A percentile compares a stretch with the other conserved stretches of the same genome.
These are phyloP conservation scores for Apodemus sylvaticus DNA, from an alignment of 2,113 vertebrate genomes.

Conservation along the genomic window DNA sequence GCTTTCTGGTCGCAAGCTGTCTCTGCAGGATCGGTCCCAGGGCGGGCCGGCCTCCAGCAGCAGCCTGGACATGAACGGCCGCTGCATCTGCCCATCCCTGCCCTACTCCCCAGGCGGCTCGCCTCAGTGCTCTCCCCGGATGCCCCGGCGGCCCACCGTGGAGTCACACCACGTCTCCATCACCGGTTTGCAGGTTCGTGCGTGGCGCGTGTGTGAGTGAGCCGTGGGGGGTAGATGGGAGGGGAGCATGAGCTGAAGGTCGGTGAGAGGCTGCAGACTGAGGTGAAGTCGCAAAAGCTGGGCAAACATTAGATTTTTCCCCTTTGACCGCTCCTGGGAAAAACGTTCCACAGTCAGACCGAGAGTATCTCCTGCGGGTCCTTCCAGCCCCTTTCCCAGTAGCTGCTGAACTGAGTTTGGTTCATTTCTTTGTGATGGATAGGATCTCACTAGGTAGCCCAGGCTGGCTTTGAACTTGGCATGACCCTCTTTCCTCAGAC, in stretches of 20 bases:
- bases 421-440: background rate
- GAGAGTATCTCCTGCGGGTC: background rate
- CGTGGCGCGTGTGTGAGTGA: background rate
- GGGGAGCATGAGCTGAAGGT: no score
- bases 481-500: background rate
- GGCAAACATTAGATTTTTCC: background rate
- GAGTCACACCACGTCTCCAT: slow-evolving; percentile 98
- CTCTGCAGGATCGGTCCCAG: slow-evolving; percentile 93
- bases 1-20: slow-evolving; percentile 92
- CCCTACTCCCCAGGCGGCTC: slow-evolving; percentile 94
- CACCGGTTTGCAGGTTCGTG: slow-evolving; percentile 94
- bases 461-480: background rate
- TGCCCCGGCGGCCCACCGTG: slow-evolving; percentile 94
- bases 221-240: no score
- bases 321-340: background rate
- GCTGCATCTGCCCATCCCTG: slow-evolving; percentile 91
- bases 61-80: slow-evolving; percentile 85
- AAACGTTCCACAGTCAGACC: background rate
- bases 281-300: background rate
- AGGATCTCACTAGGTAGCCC: background rate
- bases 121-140: slow-evolving; percentile 94
- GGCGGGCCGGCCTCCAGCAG: slow-evolving; percentile 83
- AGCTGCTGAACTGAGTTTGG: background rate
- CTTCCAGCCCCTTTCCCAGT: background rate
- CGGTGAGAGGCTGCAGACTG: background rate